These are phyloP conservation scores for Hirudinaria manillensis DNA, from an alignment of 2,888 invertebrate genomes.

Conservation along the genomic window DNA sequence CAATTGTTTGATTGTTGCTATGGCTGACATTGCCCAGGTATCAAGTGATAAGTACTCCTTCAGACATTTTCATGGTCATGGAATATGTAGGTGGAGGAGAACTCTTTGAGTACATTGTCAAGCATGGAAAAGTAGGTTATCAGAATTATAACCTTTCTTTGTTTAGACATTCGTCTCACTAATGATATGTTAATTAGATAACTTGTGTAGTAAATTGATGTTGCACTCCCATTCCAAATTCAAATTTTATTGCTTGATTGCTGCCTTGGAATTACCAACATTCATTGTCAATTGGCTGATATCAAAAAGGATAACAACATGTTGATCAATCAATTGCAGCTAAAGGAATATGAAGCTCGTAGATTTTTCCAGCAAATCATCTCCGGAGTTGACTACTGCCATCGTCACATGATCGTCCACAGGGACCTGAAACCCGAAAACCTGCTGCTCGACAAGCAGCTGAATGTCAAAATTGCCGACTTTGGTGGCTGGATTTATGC, in stretches of 20 bases:
- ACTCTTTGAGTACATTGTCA: conserved; percentile 97
- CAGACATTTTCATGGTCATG: conserved; percentile 99
- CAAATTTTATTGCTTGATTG: too few species aligned
- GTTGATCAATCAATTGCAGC: conserved; percentile 49
- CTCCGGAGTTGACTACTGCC: conserved; percentile 97
- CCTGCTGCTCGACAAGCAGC: conserved; percentile 80
- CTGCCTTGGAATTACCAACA: too few species aligned
- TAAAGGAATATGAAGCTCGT: conserved; percentile 93
- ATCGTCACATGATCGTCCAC: conserved; percentile 98
- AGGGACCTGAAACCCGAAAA: conserved; percentile 97
- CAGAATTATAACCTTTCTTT: background rate
- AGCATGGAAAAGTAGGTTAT: conserved; percentile 73
- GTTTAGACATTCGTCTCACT: background rate
- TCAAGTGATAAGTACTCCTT: conserved; percentile 92
- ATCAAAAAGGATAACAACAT: background rate
- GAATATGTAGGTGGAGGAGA: conserved; percentile 99
- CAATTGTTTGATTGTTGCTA: too few species aligned
- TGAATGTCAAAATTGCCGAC: conserved; percentile 91
- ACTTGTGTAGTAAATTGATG: background rate
- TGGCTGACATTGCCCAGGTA: conserved; percentile 57
- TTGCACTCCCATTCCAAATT: background rate
- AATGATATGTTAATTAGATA: background rate
- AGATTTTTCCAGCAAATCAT: conserved; percentile 99
- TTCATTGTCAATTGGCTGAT: too few species aligned
- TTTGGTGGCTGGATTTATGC: conserved; percentile 59